Percentiles rank a stretch among this genome's conserved stretches.
Evolutionary conservation across 2,113 vertebrate genomes (phyloP).

Genomic region (Stegastes partitus): DNA sequence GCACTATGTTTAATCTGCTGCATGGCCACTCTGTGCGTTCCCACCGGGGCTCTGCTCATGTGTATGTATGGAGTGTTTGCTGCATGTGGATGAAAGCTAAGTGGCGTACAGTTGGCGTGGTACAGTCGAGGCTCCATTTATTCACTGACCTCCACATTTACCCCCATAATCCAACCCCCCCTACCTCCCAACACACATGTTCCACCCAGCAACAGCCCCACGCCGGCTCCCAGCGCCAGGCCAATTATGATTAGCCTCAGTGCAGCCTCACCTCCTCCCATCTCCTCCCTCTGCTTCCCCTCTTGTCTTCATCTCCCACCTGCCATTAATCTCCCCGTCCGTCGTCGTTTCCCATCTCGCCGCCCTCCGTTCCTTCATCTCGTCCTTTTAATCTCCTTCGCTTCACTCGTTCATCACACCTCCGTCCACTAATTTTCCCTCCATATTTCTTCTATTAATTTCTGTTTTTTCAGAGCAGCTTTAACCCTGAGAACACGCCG

Average conservation of each 20-base stretch:
- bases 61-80: background rate
- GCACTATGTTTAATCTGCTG: constrained; percentile 27
- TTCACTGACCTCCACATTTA: constrained; percentile 57
- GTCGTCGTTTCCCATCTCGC: constrained; percentile 4
- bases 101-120: constrained; percentile 27
- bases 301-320: constrained; percentile 33
- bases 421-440: background rate
- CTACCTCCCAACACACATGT: constrained; percentile 42
- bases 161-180: constrained; percentile 28
- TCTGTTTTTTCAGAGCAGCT: background rate
- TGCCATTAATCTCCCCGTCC: constrained; percentile 33
- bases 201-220: constrained; percentile 75
- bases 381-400: constrained; percentile 26
- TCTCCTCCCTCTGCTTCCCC: background rate
- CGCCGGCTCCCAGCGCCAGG: constrained; percentile 55
- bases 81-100: constrained; percentile 45
- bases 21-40: constrained; percentile 1
- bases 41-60: constrained; percentile 13
- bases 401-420: constrained; percentile 18
- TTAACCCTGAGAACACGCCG: background rate
- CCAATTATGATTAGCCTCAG: constrained; percentile 56
- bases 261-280: constrained; percentile 11
- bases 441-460: background rate
- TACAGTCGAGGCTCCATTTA: constrained; percentile 27
- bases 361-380: background rate